Base-by-base conservation (phyloP, 2,113 vertebrate species). In the Elephantulus edwardii region DNA sequence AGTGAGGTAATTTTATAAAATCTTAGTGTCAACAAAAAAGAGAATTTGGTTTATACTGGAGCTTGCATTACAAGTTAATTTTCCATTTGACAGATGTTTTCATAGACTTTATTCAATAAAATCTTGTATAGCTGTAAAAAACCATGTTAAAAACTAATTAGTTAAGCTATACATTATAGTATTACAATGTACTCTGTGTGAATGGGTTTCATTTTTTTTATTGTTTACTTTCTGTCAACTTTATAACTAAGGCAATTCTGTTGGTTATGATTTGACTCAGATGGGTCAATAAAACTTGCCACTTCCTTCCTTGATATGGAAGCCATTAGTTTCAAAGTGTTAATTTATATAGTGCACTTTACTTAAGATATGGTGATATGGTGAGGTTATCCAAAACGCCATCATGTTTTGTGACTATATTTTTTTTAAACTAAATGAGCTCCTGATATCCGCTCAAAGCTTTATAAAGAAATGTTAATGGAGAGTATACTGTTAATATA, bases 31-130 rank as follows among this genome's bases (percentile, higher is more conserved):
- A 89, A 6, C 44, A 94, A 74, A 82, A 92, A 89, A 77, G 38
- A 76, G 1, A 66, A 92, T 94, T 95, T 56, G 22, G 68, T 95
- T 96, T 95, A 90, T 60, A 46, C n/a, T 82, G 6, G 24, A 78
- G 4, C 19, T 89, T 72, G 88, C 40, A 71, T 8, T 20, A 84
- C 91, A 68, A 14, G 88, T 58, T 91, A 30, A 62, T 82, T 93
- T 88, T 80, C 28, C 68, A 44, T 71, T 26, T 38, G 68, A 60
- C 46, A 89, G 35, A 16, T 86, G 28, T 93, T 95, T 94, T 76
- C 16, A 50, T 54, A 9, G 46, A 13, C 12, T 94, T 95, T 95
- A 74, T 38, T 20, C 46, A 86, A 89, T n/a, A 81, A 89, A 94
- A 54, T 14, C 28, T 95, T 71, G 0, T 83, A 64, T 90, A 86